Percentiles rank a stretch among this genome's conserved stretches.
phyloP scores from a whole-genome alignment of 2,888 invertebrate species.

The Synergus laeviventris region DNA sequence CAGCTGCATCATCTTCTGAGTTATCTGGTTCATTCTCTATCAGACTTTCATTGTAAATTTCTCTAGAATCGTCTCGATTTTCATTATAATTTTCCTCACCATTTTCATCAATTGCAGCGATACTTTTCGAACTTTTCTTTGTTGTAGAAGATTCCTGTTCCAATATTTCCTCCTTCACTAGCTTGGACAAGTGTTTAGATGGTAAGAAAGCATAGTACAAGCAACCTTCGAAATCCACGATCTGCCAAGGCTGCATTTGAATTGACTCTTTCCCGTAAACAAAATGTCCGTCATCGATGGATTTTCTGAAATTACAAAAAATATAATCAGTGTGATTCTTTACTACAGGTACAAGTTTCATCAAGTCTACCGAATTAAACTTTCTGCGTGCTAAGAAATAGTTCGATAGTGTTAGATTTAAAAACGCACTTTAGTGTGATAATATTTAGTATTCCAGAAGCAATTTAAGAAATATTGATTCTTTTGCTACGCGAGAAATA shows the following conservation, averaged over 20 bases:
- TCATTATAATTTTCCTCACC: background rate
- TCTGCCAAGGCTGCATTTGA: slow-evolving; percentile 65
- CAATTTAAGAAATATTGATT: background rate
- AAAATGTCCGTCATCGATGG: slow-evolving; percentile 59
- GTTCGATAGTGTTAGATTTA: slow-evolving; percentile 11
- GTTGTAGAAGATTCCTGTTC: background rate
- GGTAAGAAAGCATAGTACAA: slow-evolving; percentile 67
- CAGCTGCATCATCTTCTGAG: background rate
- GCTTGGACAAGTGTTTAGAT: slow-evolving; percentile 45
- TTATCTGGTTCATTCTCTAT: background rate
- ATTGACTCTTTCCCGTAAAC: slow-evolving; percentile 64
- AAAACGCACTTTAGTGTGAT: background rate
- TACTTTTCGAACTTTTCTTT: background rate
- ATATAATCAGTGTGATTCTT: slow-evolving; percentile 30
- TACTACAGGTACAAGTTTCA: background rate
- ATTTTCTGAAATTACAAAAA: slow-evolving; percentile 57
- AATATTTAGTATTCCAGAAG: too few species aligned
- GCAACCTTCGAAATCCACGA: slow-evolving; percentile 65
- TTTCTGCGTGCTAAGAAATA: slow-evolving; percentile 27
- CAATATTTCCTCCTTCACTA: slow-evolving; percentile 16
- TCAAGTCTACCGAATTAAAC: slow-evolving; percentile 17
- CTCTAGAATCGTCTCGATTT: background rate
- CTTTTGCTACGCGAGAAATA: background rate
- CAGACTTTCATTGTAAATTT: background rate
- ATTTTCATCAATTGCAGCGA: too few species aligned